Evolutionary conservation across 2,888 invertebrate genomes (phyloP).

Genomic region (Omphaloscelis lunosa): DNA sequence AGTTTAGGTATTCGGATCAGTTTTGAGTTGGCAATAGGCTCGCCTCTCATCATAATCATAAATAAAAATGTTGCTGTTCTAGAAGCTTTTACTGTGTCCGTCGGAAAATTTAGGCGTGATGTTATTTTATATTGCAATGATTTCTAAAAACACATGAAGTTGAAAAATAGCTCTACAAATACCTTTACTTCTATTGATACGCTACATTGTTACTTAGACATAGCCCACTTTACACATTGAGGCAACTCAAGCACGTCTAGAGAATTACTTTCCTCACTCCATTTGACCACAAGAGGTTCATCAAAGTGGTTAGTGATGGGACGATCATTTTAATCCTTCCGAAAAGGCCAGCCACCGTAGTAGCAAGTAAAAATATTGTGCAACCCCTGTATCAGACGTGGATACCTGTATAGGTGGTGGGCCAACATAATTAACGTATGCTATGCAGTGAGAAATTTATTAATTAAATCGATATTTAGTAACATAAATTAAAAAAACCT

Average conservation of each 20-base stretch:
- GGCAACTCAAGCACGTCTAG: constrained; percentile 1
- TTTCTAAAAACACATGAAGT: background rate
- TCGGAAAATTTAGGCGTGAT: too few relatives aligned
- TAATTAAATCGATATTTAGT: background rate
- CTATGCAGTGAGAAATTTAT: background rate
- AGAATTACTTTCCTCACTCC: constrained; percentile 51
- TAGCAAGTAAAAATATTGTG: constrained; percentile 27
- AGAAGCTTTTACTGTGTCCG: too few relatives aligned
- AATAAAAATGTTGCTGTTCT: too few relatives aligned
- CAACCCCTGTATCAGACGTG: background rate
- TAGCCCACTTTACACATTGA: background rate
- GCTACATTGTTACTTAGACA: background rate
- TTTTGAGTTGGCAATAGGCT: background rate
- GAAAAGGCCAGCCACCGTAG: background rate
- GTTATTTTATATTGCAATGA: background rate
- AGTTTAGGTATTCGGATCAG: background rate
- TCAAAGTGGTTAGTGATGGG: constrained; percentile 57
- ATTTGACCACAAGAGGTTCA: constrained; percentile 41
- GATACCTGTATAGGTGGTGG: background rate
- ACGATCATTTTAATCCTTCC: constrained; percentile 55
- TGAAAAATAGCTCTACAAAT: background rate
- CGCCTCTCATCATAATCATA: background rate
- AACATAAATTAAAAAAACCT: background rate
- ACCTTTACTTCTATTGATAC: background rate
- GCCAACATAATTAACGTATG: background rate